Evolutionary conservation across 2,113 vertebrate species (phyloP), one percentile per base, ranked within the genome.

Genomic region (Dicaeum eximium): DNA sequence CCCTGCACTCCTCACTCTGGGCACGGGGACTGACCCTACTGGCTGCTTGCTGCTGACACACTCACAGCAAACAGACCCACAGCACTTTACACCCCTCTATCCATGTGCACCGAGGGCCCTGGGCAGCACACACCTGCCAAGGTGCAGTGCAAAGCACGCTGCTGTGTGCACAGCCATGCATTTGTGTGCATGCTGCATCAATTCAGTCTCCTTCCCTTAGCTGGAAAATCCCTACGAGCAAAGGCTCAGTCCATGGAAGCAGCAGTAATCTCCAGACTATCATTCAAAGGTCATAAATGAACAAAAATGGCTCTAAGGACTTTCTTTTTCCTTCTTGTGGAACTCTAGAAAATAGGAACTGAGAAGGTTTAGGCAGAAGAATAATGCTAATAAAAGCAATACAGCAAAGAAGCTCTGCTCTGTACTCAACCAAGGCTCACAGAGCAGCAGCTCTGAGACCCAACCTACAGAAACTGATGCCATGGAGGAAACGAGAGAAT

Each of bases 21-120:
- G 48, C 75, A 10, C 0, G 1, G 70, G 8, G 5, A 9, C 21
- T 17, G 47, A 37, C 14, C 60, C 22, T 1, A 4, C 35, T 48
- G 25, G 0, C 8, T 5, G 15, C 6, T 1, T 71, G 73, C 88
- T 85, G 53, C 2, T 10, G 28, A 25, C 69, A 61, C 21, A 2
- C 35, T 15, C 15, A 2, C 2, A 22, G 50, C 65, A 61, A 44
- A 33, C 0, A 53, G 48, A n/a, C 23, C 51, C 48, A 7, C 20
- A 35, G 64, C 0, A 30, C 10, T 0, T 3, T 7, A 21, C 5
- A 31, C 31, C 6, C 3, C 58, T 67, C 57, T 18, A 1, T 0
- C 0, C 0, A 23, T 15, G 5, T 6, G 85, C 81, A 24, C 53
- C 5, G 13, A 75, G 81, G 65, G 57, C 42, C 60, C 69, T 13